These are phyloP conservation scores for Drosophila repleta DNA, from an alignment of 1,140 invertebrate species.

Conservation along the genomic window DNA sequence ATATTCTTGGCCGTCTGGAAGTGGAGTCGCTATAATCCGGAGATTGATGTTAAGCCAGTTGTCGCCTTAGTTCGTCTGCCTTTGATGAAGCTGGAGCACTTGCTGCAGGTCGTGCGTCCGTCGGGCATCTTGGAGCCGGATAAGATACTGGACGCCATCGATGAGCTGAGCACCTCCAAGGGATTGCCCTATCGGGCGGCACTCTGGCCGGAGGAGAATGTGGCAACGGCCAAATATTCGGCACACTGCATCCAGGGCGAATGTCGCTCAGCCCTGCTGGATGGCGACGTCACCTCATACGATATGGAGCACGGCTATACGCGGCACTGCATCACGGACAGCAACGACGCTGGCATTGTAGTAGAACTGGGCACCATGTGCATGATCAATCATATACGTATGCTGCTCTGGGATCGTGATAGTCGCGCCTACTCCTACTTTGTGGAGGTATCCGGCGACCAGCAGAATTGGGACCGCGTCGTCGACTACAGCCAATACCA, in stretches of 20 bases:
- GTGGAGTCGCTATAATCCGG: constrained; percentile 93
- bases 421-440: constrained; percentile 97
- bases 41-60: constrained; percentile 86
- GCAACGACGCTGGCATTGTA: constrained; percentile 90
- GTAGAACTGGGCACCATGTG: constrained; percentile 94
- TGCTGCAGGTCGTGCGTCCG: constrained; percentile 94
- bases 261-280: constrained; percentile 92
- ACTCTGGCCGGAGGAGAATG: constrained; percentile 94
- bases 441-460: constrained; percentile 98
- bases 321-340: constrained; percentile 94
- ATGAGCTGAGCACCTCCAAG: constrained; percentile 90
- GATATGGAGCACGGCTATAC: constrained; percentile 89
- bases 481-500: constrained; percentile 96
- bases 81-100: constrained; percentile 92
- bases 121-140: constrained; percentile 94
- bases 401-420: constrained; percentile 98
- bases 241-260: constrained; percentile 94
- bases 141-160: constrained; percentile 96
- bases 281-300: constrained; percentile 90
- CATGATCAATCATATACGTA: constrained; percentile 96
- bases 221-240: constrained; percentile 91
- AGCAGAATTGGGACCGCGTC: constrained; percentile 96
- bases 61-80: constrained; percentile 91
- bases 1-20: constrained; percentile 95
- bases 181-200: constrained; percentile 92